phyloP scores from a whole-genome alignment of 2,888 invertebrate species.

The Agrochola lota region DNA sequence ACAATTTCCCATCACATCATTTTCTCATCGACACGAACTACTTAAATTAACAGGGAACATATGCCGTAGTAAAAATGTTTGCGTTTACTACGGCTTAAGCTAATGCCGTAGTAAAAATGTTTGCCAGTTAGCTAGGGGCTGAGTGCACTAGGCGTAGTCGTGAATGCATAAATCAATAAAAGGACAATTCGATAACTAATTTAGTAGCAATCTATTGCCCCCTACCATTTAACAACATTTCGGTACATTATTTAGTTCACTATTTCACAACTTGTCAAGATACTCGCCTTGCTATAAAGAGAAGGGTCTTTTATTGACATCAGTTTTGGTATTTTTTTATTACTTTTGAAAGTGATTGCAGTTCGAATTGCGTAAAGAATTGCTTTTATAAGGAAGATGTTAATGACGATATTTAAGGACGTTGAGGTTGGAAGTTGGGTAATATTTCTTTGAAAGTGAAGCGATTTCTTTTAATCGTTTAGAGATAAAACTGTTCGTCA shows the following conservation, averaged over 20 bases:
- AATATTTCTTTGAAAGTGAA: constrained; percentile 42
- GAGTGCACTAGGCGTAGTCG: neutral
- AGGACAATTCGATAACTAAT: neutral
- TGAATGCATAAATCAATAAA: neutral
- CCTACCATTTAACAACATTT: neutral
- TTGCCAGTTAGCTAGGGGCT: neutral
- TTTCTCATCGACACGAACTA: neutral
- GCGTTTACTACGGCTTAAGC: too few relatives aligned
- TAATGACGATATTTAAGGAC: constrained; percentile 75
- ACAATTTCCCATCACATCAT: too few relatives aligned
- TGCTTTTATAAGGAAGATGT: constrained; percentile 76
- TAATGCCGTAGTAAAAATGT: neutral
- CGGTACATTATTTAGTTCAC: neutral
- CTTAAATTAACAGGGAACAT: neutral
- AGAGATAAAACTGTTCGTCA: constrained; percentile 25
- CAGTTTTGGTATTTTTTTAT: constrained; percentile 77
- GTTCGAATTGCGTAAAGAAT: constrained; percentile 76
- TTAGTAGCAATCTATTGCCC: neutral
- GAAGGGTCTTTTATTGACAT: constrained; percentile 73
- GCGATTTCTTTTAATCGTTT: constrained; percentile 35
- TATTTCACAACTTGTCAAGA: constrained; percentile 31
- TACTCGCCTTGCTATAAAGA: constrained; percentile 63
- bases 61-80: neutral
- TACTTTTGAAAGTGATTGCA: constrained; percentile 87
- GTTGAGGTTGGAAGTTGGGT: too few relatives aligned